Conservation (phyloP, 2,797 vertebrate genomes). For the Pelochelys cantorii region DNA sequence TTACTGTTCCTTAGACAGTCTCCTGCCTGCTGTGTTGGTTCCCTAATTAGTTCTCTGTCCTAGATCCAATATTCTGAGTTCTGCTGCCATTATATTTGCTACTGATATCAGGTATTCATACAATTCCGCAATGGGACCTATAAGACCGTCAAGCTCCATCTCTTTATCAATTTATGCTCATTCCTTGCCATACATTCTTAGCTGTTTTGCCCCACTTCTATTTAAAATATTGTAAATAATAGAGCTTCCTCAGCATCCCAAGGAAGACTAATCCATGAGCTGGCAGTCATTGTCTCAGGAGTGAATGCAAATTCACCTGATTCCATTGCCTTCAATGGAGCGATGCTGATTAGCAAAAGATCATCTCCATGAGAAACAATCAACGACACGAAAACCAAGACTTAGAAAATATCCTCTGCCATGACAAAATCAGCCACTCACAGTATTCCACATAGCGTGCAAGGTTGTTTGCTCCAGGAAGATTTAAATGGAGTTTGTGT, state of each 20-base stretch:
- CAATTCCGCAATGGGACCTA: constrained; percentile 47
- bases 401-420: constrained; percentile 20
- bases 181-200: constrained; percentile 57
- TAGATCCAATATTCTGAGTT: constrained; percentile 64
- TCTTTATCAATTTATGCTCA: constrained; percentile 57
- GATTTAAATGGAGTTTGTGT: constrained; percentile 9
- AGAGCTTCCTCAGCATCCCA: background rate
- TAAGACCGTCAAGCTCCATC: constrained; percentile 41
- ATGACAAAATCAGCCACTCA: background rate
- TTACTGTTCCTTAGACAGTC: constrained; percentile 54
- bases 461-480: constrained; percentile 25
- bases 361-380: background rate
- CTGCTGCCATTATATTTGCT: constrained; percentile 52
- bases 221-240: constrained; percentile 9
- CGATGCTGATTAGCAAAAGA: background rate
- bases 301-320: background rate
- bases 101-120: constrained; percentile 60
- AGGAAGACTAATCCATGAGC: background rate
- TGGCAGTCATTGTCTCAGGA: background rate
- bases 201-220: constrained; percentile 63
- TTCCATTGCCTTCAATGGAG: background rate
- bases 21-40: constrained; percentile 61
- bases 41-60: constrained; percentile 68
- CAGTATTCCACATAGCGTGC: background rate
- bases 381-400: constrained; percentile 45